Evolutionary conservation across 2,113 vertebrate species (phyloP).

Genomic region (Saccopteryx leptura): DNA sequence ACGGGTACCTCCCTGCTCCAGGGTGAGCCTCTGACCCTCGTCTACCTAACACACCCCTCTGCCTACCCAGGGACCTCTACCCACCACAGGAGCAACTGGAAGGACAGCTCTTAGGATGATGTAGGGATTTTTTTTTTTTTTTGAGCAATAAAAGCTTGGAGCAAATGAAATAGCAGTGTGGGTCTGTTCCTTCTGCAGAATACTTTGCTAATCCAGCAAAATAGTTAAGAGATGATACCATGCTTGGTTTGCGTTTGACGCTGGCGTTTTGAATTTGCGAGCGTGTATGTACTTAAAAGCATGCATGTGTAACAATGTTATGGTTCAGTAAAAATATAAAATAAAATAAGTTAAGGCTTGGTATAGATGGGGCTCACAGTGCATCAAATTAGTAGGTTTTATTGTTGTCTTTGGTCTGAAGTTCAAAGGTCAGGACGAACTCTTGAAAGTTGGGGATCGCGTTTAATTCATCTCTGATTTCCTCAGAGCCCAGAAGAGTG

Average conservation of each 20-base stretch:
- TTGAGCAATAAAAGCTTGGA: slow-evolving; percentile 1
- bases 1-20: background rate
- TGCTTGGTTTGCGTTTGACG: background rate
- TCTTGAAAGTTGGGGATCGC: background rate
- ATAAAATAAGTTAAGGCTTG: background rate
- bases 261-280: background rate
- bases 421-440: slow-evolving; percentile 8
- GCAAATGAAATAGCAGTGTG: background rate
- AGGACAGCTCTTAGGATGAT: background rate
- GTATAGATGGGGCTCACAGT: background rate
- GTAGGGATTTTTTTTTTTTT: background rate
- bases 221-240: background rate
- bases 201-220: background rate
- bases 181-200: background rate
- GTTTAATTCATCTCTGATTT: slow-evolving; percentile 14
- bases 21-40: background rate
- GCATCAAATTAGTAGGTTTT: background rate
- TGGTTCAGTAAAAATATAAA: background rate
- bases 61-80: background rate
- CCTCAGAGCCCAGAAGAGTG: background rate
- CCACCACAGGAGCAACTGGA: background rate
- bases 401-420: background rate
- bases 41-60: background rate
- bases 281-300: background rate
- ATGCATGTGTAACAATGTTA: background rate